phyloP scores from a whole-genome alignment of 2,113 vertebrate genomes.

The Catagonus wagneri region DNA sequence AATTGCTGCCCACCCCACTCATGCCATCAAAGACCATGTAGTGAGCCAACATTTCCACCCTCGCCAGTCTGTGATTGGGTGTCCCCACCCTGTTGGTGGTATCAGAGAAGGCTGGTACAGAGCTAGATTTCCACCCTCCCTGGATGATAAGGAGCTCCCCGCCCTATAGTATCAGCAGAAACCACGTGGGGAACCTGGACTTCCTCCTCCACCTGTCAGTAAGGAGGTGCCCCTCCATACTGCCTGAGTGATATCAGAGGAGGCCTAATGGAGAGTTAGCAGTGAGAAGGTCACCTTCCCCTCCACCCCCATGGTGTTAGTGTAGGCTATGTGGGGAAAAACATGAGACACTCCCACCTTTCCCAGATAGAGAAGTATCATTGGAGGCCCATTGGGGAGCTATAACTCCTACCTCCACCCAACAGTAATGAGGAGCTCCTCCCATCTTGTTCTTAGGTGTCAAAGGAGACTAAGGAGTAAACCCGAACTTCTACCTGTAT shows the following conservation, averaged over 20 bases:
- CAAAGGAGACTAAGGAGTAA: background rate
- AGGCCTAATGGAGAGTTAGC: background rate
- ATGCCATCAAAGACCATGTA: background rate
- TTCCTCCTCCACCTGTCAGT: background rate
- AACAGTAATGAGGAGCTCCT: background rate
- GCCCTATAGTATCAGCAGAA: background rate
- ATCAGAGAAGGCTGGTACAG: background rate
- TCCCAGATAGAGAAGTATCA: background rate
- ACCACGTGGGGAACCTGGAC: background rate
- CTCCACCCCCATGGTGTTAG: background rate
- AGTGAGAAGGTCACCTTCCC: background rate
- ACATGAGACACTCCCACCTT: background rate
- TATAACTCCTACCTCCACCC: background rate
- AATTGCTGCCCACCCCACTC: background rate
- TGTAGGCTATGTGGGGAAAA: background rate
- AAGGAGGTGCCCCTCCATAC: background rate
- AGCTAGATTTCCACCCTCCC: background rate
- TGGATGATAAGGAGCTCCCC: background rate
- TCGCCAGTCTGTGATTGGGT: background rate
- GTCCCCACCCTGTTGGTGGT: background rate
- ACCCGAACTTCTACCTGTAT: background rate
- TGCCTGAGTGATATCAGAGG: background rate
- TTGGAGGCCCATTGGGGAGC: background rate
- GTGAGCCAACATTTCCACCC: background rate
- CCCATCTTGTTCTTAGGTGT: background rate